Evolutionary conservation across 2,888 invertebrate genomes (phyloP).

Genomic region (Cerceris ruficornis): DNA sequence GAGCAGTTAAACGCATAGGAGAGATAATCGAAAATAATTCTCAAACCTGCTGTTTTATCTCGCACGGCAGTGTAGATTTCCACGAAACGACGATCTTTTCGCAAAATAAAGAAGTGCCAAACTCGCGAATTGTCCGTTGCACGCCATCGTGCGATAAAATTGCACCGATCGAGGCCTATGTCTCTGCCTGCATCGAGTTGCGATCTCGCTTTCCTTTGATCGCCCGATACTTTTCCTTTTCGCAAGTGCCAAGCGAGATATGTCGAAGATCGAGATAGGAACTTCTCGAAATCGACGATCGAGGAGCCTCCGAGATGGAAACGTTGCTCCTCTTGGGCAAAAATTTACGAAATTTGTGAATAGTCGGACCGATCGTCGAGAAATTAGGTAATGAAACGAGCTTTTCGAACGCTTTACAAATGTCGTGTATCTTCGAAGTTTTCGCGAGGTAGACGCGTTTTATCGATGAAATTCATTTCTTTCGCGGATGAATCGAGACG

Average conservation of each 20-base stretch:
- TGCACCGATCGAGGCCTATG: too few species aligned
- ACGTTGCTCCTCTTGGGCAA: not conserved
- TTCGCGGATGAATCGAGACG: not conserved
- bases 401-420: conserved; percentile 64
- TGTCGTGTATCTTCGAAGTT: conserved; percentile 61
- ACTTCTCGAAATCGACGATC: not conserved
- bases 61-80: too few species aligned
- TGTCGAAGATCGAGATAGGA: not conserved
- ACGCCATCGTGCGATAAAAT: too few species aligned
- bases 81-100: too few species aligned
- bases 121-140: too few species aligned
- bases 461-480: conserved; percentile 7
- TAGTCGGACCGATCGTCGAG: conserved; percentile 14
- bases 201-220: not conserved
- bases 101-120: too few species aligned
- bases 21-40: too few species aligned
- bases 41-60: too few species aligned
- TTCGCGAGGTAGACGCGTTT: conserved; percentile 25
- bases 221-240: not conserved
- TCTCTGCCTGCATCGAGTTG: too few species aligned
- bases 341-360: too few species aligned
- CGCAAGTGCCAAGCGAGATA: conserved; percentile 27
- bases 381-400: conserved; percentile 39
- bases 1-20: too few species aligned
- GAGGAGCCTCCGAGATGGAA: not conserved